Percentiles rank a stretch among this genome's conserved stretches.
phyloP scores from a whole-genome alignment of 2,113 vertebrate genomes.

The Chrysochloris asiatica region DNA sequence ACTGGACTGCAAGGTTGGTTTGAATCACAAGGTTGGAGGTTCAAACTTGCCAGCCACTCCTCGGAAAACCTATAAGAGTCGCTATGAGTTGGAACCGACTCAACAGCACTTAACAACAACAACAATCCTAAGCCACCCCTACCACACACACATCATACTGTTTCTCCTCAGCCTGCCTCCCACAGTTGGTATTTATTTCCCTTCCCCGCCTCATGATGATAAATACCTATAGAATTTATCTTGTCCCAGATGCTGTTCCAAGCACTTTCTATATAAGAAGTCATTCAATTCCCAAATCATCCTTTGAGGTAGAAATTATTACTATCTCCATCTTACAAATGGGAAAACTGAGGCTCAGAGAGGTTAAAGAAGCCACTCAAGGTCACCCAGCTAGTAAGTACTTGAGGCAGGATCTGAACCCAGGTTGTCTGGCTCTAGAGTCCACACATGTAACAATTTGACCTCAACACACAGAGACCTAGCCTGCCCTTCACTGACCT shows the following conservation, averaged over 20 bases:
- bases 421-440: not conserved
- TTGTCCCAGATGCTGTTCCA: not conserved
- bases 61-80: too few species aligned
- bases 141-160: too few species aligned
- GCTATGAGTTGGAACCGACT: too few species aligned
- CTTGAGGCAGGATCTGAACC: too few species aligned
- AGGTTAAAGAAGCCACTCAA: not conserved
- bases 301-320: not conserved
- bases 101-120: too few species aligned
- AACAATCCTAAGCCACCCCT: not conserved
- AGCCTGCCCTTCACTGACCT: constrained; percentile 82
- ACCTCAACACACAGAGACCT: accelerated
- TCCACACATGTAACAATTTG: not conserved
- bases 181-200: too few species aligned
- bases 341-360: not conserved
- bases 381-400: not conserved
- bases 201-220: not conserved
- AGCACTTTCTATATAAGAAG: not conserved
- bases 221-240: not conserved
- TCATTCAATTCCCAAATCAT: not conserved
- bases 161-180: not conserved
- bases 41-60: too few species aligned
- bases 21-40: too few species aligned
- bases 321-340: not conserved
- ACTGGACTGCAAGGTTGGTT: too few species aligned